Evolutionary conservation across 2,113 vertebrate species (phyloP).

Genomic region (Carlito syrichta): DNA sequence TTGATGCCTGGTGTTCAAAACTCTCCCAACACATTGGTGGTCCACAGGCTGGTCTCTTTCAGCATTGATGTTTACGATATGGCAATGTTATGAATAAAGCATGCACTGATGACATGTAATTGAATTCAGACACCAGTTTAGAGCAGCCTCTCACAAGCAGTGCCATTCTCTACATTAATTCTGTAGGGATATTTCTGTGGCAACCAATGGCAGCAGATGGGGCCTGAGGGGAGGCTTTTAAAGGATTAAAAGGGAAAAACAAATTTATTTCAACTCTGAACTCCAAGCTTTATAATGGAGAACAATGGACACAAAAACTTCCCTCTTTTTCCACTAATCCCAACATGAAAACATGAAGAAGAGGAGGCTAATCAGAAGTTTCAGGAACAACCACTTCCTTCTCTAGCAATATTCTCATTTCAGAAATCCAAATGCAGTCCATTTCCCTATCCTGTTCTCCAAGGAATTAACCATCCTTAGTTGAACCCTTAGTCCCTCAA

Average conservation of each 20-base stretch:
- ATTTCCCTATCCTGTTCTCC: not conserved
- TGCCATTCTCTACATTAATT: not conserved
- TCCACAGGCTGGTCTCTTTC: constrained; percentile 19
- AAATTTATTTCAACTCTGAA: not conserved
- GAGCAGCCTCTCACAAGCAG: constrained; percentile 28
- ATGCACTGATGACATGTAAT: constrained; percentile 44
- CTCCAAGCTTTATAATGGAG: not conserved
- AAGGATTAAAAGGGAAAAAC: not conserved
- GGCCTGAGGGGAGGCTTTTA: not conserved
- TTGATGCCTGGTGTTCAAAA: not conserved
- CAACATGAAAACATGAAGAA: not conserved
- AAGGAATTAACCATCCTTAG: not conserved
- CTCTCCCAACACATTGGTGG: constrained; percentile 21
- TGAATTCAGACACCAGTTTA: constrained; percentile 47
- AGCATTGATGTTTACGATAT: constrained; percentile 29
- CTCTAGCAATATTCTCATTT: not conserved
- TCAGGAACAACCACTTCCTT: not conserved
- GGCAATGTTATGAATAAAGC: constrained; percentile 37
- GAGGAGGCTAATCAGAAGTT: not conserved
- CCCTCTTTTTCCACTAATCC: not conserved
- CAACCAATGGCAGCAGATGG: not conserved
- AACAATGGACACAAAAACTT: constrained; percentile 1
- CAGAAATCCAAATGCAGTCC: not conserved
- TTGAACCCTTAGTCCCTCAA: not conserved
- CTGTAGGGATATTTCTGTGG: not conserved